Base-by-base conservation (phyloP, 2,888 invertebrate genomes). In the Chrysolina americana region DNA sequence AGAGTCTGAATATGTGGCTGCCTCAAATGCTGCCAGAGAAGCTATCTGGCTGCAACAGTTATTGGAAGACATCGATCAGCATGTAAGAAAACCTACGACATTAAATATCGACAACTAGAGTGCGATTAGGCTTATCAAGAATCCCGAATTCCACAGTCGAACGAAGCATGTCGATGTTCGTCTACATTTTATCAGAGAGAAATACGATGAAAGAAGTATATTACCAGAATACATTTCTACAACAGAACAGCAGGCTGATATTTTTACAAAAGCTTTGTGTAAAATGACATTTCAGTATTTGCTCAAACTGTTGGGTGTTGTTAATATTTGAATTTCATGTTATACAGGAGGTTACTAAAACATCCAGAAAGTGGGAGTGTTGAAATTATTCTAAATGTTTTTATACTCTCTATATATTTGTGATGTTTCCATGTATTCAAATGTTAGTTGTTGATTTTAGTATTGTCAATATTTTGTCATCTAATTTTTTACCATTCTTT, bases 21-120 rank as follows among this genome's bases (percentile, higher is more conserved):
- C 79, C 48, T 53, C 75, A 15, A 79, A 82, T 41, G 78, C 81
- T 4, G 77, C 77, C 66, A 78, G 74, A 13, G 81, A 83, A 59
- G 74, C 78, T 8, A 74, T 81, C 59, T 80, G 77, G 64, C 56
- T 80, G 23, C 28, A 62, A 63, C 74, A 71, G n/a, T 48, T 78
- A 0, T 44, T 36, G 21, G 64, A 8, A 11, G 69, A 19, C 8
- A 69, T 59, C 9, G 59, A 41, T 11, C 41, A 56, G 62, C 74
- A 78, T 59, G 41, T 77, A 19, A 41, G 15, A 23, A 23, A 47
- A 28, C 64, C 44, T 10, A 70, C 53, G 9, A 23, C 19, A 44
- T 23, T 73, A 41, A 47, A 44, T 62, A 65, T 70, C 2, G 74
- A 74, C 41, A 74, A 74, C 41, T 65, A 70, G 41, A 28, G 70